Evolutionary conservation across 2,888 invertebrate species (phyloP).

Genomic region (Heliconius ethilla): DNA sequence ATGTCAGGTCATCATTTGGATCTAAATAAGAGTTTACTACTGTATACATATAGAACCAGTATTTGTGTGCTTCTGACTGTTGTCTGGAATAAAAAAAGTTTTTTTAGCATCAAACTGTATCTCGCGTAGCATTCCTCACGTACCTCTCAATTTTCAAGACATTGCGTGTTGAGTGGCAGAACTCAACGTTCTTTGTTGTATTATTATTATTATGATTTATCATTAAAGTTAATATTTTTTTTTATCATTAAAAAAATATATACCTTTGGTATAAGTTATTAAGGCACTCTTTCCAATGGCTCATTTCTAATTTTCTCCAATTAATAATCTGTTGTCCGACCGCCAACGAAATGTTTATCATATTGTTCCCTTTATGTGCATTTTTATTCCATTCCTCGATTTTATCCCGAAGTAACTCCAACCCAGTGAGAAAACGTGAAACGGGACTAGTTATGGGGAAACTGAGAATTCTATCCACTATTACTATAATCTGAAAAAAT

Average conservation of each 20-base stretch:
- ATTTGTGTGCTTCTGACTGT: constrained; percentile 87
- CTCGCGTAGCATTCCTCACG: too few relatives aligned
- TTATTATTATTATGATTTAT: too few relatives aligned
- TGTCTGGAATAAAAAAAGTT: constrained; percentile 70
- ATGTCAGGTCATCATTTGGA: constrained; percentile 35
- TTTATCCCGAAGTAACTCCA: constrained; percentile 93
- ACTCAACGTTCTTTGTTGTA: too few relatives aligned
- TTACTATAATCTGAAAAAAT: constrained; percentile 82
- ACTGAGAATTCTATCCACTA: constrained; percentile 84
- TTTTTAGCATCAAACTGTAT: not conserved
- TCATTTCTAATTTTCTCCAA: constrained; percentile 95
- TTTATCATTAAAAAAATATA: not conserved
- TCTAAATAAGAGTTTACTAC: constrained; percentile 84
- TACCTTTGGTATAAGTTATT: constrained; percentile 85
- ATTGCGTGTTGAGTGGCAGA: too few relatives aligned
- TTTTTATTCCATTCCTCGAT: constrained; percentile 96
- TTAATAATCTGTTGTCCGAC: constrained; percentile 91
- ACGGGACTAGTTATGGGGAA: constrained; percentile 92
- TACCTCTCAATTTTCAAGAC: too few relatives aligned
- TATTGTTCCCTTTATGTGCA: constrained; percentile 92
- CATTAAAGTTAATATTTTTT: too few relatives aligned
- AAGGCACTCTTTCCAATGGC: constrained; percentile 92
- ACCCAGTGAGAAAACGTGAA: constrained; percentile 92
- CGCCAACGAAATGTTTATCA: constrained; percentile 86
- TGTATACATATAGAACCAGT: constrained; percentile 95